These are phyloP conservation scores for Trematocara stigmaticum DNA, from an alignment of 2,113 vertebrate genomes.

Conservation along the genomic window DNA sequence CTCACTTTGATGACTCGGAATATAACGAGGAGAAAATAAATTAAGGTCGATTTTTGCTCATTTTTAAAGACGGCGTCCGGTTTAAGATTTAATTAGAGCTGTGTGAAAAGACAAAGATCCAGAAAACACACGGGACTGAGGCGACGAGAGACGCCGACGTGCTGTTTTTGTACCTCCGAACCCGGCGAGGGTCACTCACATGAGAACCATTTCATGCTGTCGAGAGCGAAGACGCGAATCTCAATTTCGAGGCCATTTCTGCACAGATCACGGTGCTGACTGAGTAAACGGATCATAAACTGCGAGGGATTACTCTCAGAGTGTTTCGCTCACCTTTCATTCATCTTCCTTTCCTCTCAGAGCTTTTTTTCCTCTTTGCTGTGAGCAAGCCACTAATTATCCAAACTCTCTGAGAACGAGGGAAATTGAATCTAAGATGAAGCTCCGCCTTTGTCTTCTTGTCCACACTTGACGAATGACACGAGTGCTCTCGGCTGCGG, in stretches of 20 bases:
- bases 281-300: conserved; percentile 28
- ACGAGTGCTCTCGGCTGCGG: conserved; percentile 20
- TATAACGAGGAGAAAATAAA: conserved; percentile 62
- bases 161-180: not conserved
- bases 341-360: not conserved
- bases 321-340: not conserved
- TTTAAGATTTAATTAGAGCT: not conserved
- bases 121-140: not conserved
- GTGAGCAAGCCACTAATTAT: conserved; percentile 23
- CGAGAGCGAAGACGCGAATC: not conserved
- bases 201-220: not conserved
- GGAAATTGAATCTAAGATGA: conserved; percentile 13
- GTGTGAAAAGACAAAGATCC: not conserved
- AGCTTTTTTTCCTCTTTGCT: not conserved
- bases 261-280: not conserved
- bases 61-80: not conserved
- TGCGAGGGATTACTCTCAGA: not conserved
- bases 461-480: conserved; percentile 5
- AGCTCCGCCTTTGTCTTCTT: conserved; percentile 11
- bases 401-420: conserved; percentile 20
- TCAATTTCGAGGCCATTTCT: not conserved
- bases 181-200: not conserved
- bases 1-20: conserved; percentile 16
- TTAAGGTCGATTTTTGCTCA: conserved; percentile 7
- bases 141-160: not conserved